phyloP scores from a whole-genome alignment of 1,140 invertebrate genomes.

The Papilio dardanus region DNA sequence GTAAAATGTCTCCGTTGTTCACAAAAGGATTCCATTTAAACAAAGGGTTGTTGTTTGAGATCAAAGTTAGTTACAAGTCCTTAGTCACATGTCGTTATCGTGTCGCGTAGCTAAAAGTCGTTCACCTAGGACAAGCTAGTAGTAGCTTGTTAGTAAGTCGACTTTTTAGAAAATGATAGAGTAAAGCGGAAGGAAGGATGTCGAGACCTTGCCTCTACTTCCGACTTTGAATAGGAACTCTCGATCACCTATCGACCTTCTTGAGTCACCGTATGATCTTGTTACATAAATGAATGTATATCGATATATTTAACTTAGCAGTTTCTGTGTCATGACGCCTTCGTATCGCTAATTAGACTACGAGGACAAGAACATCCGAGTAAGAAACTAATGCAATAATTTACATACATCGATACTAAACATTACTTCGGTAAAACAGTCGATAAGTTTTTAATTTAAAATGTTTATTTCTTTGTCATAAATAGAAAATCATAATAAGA shows the following conservation, averaged over 20 bases:
- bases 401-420: too few species aligned
- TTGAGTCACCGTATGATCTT: constrained; percentile 39
- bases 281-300: constrained; percentile 11
- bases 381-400: too few species aligned
- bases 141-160: constrained; percentile 2
- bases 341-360: too few species aligned
- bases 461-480: too few species aligned
- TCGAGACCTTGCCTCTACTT: constrained; percentile 64
- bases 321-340: neutral
- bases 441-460: too few species aligned
- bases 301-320: neutral
- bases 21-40: neutral
- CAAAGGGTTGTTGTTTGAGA: neutral
- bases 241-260: constrained; percentile 46
- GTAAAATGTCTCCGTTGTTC: too few species aligned
- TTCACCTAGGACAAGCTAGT: neutral
- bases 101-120: neutral
- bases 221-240: constrained; percentile 55
- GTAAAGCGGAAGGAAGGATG: constrained; percentile 67
- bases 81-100: neutral
- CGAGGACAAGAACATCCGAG: too few species aligned
- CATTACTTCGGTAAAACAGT: too few species aligned
- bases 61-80: too few species aligned
- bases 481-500: too few species aligned
- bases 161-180: constrained; percentile 41